These are phyloP conservation scores for Phoeniculus purpureus DNA, from an alignment of 2,797 vertebrate genomes.

Conservation along the genomic window DNA sequence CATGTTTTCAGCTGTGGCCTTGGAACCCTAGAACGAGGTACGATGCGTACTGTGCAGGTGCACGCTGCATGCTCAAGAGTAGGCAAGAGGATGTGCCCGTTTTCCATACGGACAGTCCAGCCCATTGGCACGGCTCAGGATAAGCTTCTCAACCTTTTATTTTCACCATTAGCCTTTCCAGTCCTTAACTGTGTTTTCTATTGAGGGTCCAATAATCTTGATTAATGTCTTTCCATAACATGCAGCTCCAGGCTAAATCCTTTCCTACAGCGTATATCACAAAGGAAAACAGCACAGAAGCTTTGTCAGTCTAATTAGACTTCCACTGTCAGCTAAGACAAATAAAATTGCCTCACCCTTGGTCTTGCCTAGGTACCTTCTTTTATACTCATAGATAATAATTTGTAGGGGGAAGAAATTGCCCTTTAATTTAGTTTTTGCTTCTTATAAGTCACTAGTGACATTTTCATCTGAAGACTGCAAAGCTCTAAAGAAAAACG, in stretches of 20 bases:
- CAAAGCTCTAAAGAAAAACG: conserved; percentile 27
- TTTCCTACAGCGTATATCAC: conserved; percentile 66
- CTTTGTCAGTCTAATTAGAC: conserved; percentile 81
- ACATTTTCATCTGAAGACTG: conserved; percentile 63
- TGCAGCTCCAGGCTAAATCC: conserved; percentile 61
- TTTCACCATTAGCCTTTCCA: conserved; percentile 50
- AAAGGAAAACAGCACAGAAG: conserved; percentile 67
- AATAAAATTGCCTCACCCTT: conserved; percentile 66
- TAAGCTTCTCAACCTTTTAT: conserved; percentile 14
- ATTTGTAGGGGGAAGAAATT: conserved; percentile 58
- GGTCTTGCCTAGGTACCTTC: conserved; percentile 59
- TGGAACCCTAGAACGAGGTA: not conserved
- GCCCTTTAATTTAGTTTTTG: conserved; percentile 70
- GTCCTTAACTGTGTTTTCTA: conserved; percentile 58
- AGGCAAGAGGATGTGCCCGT: not conserved
- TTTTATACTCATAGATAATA: conserved; percentile 67
- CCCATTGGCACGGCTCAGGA: not conserved
- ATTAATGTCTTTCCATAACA: conserved; percentile 73
- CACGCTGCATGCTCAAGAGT: not conserved
- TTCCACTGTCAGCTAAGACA: conserved; percentile 72
- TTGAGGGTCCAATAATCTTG: conserved; percentile 73
- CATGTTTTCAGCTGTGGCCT: not conserved
- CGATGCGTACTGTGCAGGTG: not conserved
- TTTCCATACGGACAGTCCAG: not conserved
- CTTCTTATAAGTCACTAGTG: conserved; percentile 61